Evolutionary conservation across 92 coral and sea anemone species (phyloP).

Genomic region (Parazoanthus swiftii): DNA sequence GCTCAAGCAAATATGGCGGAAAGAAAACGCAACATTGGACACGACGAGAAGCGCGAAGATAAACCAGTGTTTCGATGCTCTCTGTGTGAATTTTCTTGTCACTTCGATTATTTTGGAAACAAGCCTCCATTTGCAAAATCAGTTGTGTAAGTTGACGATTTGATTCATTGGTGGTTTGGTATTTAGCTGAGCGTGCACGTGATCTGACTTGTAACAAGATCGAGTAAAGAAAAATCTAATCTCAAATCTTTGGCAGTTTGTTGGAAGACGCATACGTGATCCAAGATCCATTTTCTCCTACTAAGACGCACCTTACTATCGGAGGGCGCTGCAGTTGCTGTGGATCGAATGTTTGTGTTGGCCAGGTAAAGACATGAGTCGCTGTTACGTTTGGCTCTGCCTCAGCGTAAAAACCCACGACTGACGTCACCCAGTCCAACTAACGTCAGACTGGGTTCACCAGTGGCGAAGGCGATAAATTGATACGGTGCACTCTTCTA

Average conservation of each 20-base stretch:
- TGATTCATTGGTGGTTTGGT: neutral
- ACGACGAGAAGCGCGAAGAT: neutral
- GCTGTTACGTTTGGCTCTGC: too few species aligned
- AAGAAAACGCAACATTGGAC: neutral
- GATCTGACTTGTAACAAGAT: neutral
- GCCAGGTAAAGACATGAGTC: slow-evolving; percentile 61
- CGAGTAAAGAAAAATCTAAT: neutral
- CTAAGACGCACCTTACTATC: slow-evolving; percentile 60
- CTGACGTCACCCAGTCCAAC: too few species aligned
- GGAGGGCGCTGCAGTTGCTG: slow-evolving; percentile 79
- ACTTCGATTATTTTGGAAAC: slow-evolving; percentile 86
- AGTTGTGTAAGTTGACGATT: slow-evolving; percentile 66
- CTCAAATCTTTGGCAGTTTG: slow-evolving; percentile 43
- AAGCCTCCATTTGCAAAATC: slow-evolving; percentile 78
- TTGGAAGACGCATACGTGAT: slow-evolving; percentile 88
- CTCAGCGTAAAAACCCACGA: too few species aligned
- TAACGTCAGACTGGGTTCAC: too few species aligned
- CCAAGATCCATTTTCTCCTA: slow-evolving; percentile 87
- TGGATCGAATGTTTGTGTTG: slow-evolving; percentile 64
- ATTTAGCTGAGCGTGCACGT: neutral
- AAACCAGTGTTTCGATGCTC: slow-evolving; percentile 63
- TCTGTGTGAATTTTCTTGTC: slow-evolving; percentile 74
- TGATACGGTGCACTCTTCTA: too few species aligned
- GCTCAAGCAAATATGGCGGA: slow-evolving; percentile 52
- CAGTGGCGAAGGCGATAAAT: too few species aligned